These are phyloP conservation scores for Bos javanicus DNA, from an alignment of 2,113 vertebrate species.

Conservation along the genomic window DNA sequence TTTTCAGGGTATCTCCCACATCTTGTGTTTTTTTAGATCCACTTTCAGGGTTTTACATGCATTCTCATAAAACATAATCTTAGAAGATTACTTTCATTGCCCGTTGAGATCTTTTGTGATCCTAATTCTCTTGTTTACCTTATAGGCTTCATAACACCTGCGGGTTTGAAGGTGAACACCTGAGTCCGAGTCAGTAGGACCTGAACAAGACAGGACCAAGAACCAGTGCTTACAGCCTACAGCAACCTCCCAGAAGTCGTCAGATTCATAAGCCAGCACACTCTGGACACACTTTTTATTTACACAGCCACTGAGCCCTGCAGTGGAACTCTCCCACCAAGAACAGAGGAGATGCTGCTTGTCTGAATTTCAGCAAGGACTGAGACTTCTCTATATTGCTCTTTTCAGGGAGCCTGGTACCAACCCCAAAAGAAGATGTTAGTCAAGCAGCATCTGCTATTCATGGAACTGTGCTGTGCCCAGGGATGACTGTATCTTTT, in stretches of 20 bases:
- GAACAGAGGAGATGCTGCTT: background rate
- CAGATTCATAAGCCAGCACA: background rate
- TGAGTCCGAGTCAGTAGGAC: background rate
- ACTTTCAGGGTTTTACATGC: background rate
- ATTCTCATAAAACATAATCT: background rate
- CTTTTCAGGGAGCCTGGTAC: background rate
- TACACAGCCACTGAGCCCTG: background rate
- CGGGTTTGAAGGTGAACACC: background rate
- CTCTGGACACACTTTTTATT: background rate
- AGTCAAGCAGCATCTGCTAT: background rate
- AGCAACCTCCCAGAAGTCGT: background rate
- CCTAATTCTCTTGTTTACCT: background rate
- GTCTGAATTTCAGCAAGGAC: background rate
- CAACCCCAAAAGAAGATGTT: background rate
- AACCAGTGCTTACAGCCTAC: background rate
- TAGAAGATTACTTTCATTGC: background rate
- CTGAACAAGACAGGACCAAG: background rate
- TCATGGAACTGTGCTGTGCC: background rate
- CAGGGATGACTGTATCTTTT: background rate
- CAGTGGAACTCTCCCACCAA: background rate
- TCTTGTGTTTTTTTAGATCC: background rate
- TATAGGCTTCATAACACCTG: background rate
- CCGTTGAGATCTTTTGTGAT: background rate
- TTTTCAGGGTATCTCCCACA: background rate
- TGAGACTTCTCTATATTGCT: background rate